Percentiles rank a stretch among this genome's conserved stretches.
Evolutionary conservation across 2,797 vertebrate genomes (phyloP).

Genomic region (Chanos chanos): DNA sequence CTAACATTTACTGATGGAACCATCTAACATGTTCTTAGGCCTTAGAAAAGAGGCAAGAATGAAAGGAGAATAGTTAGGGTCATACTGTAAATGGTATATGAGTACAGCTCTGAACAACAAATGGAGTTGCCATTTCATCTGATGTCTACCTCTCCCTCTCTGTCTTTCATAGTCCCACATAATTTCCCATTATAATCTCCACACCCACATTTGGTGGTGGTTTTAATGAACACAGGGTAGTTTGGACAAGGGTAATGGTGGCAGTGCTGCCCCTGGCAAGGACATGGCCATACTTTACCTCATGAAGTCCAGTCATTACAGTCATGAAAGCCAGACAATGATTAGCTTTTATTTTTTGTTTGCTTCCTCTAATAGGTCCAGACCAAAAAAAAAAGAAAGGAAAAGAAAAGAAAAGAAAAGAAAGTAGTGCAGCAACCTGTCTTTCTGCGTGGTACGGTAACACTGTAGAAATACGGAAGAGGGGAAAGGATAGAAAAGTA

Average conservation of each 20-base stretch:
- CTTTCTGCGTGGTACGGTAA: neutral
- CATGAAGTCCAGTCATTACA: constrained; percentile 31
- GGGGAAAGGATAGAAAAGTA: constrained; percentile 10
- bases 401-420: neutral
- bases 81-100: neutral
- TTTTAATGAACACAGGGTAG: constrained; percentile 28
- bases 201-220: neutral
- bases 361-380: constrained; percentile 42
- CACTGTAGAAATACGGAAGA: constrained; percentile 1
- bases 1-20: too few species aligned
- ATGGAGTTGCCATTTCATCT: constrained; percentile 14
- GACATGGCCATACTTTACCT: constrained; percentile 37
- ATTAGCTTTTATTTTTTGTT: constrained; percentile 49
- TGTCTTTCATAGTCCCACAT: too few species aligned
- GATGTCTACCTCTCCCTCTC: neutral
- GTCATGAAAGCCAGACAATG: constrained; percentile 40
- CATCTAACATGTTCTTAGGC: too few species aligned
- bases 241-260: constrained; percentile 5
- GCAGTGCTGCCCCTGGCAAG: constrained; percentile 37
- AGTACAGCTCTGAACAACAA: neutral
- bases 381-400: neutral
- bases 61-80: too few species aligned
- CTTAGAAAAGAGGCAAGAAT: too few species aligned
- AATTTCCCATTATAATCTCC: too few species aligned
- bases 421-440: too few species aligned